These are phyloP conservation scores for Clistopyga incitator DNA, from an alignment of 2,888 invertebrate species.

Conservation along the genomic window DNA sequence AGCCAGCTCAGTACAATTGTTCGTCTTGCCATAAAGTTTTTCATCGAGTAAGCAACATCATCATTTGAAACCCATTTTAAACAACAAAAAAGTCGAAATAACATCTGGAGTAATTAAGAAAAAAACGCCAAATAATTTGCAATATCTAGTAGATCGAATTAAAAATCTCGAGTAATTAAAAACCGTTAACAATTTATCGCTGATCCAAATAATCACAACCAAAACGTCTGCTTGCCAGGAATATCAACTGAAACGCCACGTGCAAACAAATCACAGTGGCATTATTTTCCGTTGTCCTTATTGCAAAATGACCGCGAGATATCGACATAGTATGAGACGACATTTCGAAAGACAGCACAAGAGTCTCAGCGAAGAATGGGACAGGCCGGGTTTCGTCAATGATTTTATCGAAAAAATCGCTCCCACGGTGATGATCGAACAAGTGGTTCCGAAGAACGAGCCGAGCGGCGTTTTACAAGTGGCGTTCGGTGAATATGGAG, in stretches of 20 bases:
- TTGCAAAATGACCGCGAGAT: constrained; percentile 70
- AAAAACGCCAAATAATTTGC: no score
- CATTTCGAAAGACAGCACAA: constrained; percentile 72
- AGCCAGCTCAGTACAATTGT: constrained; percentile 69
- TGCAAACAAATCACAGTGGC: constrained; percentile 83
- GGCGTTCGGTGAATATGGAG: constrained; percentile 38
- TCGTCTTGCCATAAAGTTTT: constrained; percentile 71
- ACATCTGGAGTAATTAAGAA: no score
- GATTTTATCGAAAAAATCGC: constrained; percentile 66
- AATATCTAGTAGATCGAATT: no score
- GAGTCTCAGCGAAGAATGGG: constrained; percentile 67
- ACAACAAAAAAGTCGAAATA: no score
- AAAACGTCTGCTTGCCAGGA: constrained; percentile 83
- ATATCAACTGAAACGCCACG: constrained; percentile 81
- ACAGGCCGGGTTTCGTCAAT: constrained; percentile 70
- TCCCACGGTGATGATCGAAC: constrained; percentile 14
- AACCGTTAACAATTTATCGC: not conserved
- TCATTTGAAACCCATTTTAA: not conserved
- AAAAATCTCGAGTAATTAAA: no score
- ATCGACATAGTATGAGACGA: constrained; percentile 71
- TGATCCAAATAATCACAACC: constrained; percentile 71
- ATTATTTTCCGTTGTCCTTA: constrained; percentile 72
- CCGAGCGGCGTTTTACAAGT: constrained; percentile 22
- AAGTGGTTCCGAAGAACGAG: not conserved
- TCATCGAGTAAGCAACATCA: constrained; percentile 60